These are phyloP conservation scores for Piprites chloris DNA, from an alignment of 2,113 vertebrate species.

Conservation along the genomic window DNA sequence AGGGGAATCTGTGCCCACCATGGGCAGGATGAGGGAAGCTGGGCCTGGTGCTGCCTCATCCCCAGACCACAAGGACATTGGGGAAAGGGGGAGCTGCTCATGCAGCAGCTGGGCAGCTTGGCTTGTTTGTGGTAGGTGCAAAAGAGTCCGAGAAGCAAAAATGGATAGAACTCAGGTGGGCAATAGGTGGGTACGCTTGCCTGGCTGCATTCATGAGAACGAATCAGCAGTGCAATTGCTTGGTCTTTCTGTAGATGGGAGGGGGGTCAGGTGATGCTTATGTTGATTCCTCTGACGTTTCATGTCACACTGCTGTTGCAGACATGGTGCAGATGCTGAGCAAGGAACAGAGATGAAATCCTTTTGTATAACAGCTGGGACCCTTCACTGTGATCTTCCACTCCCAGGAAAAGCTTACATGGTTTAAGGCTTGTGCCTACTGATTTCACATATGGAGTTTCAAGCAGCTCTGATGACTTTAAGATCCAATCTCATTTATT, in stretches of 20 bases:
- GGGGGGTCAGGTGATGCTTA: neutral
- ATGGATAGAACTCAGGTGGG: neutral
- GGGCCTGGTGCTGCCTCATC: neutral
- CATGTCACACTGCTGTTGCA: neutral
- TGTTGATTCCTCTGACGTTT: neutral
- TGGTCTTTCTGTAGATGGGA: neutral
- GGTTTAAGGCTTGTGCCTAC: neutral
- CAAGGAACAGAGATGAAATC: neutral
- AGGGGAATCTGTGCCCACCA: neutral
- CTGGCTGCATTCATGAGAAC: neutral
- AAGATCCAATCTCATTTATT: neutral
- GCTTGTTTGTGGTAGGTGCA: neutral
- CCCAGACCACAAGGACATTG: fast-evolving
- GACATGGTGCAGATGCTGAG: fast-evolving
- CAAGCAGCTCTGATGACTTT: slow-evolving; percentile 28
- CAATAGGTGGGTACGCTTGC: neutral
- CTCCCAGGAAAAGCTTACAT: neutral
- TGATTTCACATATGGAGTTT: slow-evolving; percentile 6
- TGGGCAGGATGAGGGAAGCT: neutral
- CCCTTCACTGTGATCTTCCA: neutral
- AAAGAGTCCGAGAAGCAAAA: neutral
- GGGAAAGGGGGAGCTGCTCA: neutral
- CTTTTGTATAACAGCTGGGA: neutral
- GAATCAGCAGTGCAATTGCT: neutral
- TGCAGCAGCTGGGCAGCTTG: neutral